Evolutionary conservation across 2,797 vertebrate genomes (phyloP).

Genomic region (Halcyon smyrnensis): DNA sequence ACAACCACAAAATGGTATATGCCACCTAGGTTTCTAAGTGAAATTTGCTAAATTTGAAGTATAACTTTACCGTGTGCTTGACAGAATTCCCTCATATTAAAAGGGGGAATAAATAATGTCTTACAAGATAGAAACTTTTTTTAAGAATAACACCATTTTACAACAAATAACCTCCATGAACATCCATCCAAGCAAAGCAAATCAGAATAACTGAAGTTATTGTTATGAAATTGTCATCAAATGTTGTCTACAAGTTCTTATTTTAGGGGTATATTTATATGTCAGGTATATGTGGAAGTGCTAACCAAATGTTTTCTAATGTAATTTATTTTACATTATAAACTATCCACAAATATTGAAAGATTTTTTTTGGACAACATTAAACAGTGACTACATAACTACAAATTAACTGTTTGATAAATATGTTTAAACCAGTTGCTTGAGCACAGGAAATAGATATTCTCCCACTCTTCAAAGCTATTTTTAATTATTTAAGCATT

Average conservation of each 20-base stretch:
- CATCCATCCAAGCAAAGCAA: background rate
- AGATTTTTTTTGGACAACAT: background rate
- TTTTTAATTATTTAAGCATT: background rate
- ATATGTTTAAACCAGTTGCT: background rate
- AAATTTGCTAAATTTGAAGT: conserved; percentile 21
- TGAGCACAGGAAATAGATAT: background rate
- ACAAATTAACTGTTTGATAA: background rate
- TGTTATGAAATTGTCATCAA: background rate
- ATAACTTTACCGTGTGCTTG: background rate
- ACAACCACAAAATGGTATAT: background rate
- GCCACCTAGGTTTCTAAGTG: background rate
- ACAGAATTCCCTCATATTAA: background rate
- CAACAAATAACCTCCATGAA: background rate
- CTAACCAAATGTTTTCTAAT: background rate
- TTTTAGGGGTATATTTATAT: background rate
- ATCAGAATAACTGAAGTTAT: background rate
- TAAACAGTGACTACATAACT: background rate
- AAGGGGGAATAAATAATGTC: background rate
- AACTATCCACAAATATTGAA: background rate
- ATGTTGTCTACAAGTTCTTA: background rate
- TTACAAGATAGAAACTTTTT: background rate
- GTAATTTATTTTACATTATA: background rate
- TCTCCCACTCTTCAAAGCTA: background rate
- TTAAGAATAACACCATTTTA: background rate
- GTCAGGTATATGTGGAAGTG: background rate